Evolutionary conservation across 37 sponge, comb jelly and placozoan species (phyloP), one percentile per base, ranked within the genome.

Genomic region (Ephydatia muelleri): DNA sequence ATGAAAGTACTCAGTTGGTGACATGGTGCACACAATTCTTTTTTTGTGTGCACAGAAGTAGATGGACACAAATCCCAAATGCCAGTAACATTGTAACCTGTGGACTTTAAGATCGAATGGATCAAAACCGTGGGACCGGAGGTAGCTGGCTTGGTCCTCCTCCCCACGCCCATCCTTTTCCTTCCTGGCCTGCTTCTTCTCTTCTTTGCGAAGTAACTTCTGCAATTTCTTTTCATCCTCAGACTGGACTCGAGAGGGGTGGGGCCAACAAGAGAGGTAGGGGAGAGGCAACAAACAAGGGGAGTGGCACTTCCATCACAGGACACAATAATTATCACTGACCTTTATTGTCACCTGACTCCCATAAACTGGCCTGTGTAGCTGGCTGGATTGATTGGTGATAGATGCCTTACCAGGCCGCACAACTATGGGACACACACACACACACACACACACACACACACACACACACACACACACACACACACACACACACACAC

Each of bases 201-300:
- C 94, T 37, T 95, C 95, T 72, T 95, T 95, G 21, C 93, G 72
- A 8, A 85, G 16, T 73, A 85, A 78, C 82, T 94, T 95, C 84
- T 76, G 85, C 80, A 94, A 77, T 21, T 77, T 47, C 47, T 90
- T 91, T 86, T 97, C 98, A 37, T 91, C 80, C 43, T 93, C 82
- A 14, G 98, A 93, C 82, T 95, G 70, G 26, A 28, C 29, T 5
- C 3, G 70, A 11, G 70, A 5, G 70, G 5, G 70, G 29, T 16
- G 29, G 26, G 72, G 72, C 3, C 6, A 6, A 43, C 6, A 22
- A 33, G 34, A 26, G 19, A 3, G 30, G 3, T 34, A 2, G 31
- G 29, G 72, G n/a, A 26, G 43, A 6, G 43, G 43, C 43, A 43
- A 6, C 43, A 43, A 43, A 6, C 6, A 29, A 3, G 72, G 30